Evolutionary conservation across 1,140 invertebrate species (phyloP), one percentile per base, ranked within the genome.

Genomic region (Drosophila aff.): DNA sequence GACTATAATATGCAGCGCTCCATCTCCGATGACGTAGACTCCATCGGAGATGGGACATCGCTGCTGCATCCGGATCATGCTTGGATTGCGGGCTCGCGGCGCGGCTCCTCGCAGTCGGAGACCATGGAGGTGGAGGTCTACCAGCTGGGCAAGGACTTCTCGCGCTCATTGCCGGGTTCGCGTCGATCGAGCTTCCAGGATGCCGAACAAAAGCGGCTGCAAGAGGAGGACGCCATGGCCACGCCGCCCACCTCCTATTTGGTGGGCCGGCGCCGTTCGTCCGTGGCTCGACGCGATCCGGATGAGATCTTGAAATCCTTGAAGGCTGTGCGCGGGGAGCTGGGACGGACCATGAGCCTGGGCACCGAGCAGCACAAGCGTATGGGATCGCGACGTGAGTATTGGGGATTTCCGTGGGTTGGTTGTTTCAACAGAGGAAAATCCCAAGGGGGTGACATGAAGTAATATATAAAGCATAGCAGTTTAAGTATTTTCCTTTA

Each of bases 31-130:
- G 96, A 96, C 77, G 94, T 96, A 36, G 95, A 96, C 75, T 96
- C 95, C 7, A 96, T 96, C 79, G 95, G 95, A 57, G 95, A 96
- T 93, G 95, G 95, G 53, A 94, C 95, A 0, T 96, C 95, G 50
- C 94, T 97, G 64, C 93, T 97, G 13, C 97, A 97, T 93, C 97
- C 97, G 0, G 97, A 98, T 93, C 96, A 97, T 87, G 97, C 97
- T 1, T 97, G 95, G 95, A 94, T 95, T 31, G 94, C 93, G 6
- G 96, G 95, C 49, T 97, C 96, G 0, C 93, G 97, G 58, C 95
- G 97, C 40, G 97, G 97, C 26, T 97, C 97, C 13, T 97, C 96
- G 33, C 96, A 97, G 85, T 97, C 96, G 1, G 97, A 97, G 82
- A 96, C 96, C 53, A 94, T 97, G 23, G 97, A 97, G 91, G 95